Evolutionary conservation across 2,113 vertebrate genomes (phyloP).

Genomic region (Paratilapia polleni): DNA sequence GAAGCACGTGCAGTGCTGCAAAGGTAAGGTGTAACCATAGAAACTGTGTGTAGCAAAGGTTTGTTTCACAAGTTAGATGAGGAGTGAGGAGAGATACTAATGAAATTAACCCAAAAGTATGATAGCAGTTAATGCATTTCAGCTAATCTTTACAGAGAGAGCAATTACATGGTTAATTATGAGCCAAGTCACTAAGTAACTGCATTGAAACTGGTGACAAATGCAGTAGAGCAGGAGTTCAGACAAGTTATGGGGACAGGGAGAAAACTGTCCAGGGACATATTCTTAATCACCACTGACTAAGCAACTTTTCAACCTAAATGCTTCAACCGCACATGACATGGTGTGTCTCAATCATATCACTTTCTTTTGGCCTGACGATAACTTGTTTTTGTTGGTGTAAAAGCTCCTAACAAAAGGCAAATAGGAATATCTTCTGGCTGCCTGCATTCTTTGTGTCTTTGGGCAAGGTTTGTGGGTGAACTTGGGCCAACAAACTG

Average conservation of each 20-base stretch:
- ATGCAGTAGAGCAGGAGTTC: not conserved
- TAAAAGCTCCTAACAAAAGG: not conserved
- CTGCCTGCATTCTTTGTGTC: not conserved
- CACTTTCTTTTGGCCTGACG: not conserved
- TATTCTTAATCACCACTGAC: not conserved
- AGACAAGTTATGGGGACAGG: not conserved
- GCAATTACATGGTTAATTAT: not conserved
- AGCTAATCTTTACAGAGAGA: not conserved
- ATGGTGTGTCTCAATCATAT: not conserved
- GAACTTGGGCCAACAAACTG: not conserved
- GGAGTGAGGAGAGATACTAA: not conserved
- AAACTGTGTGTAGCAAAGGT: slow-evolving; percentile 43
- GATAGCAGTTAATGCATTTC: not conserved
- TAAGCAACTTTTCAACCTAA: not conserved
- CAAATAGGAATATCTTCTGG: slow-evolving; percentile 1
- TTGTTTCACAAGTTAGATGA: slow-evolving; percentile 5
- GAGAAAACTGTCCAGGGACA: not conserved
- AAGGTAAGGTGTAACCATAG: slow-evolving; percentile 53
- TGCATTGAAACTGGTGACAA: not conserved
- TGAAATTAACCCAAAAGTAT: not conserved
- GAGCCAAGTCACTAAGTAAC: not conserved
- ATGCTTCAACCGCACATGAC: not conserved
- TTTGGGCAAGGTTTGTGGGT: not conserved
- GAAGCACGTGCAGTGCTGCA: not conserved
- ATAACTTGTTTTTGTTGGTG: not conserved